phyloP scores from a whole-genome alignment of 1,140 invertebrate species.

The Anoplolepis gracilipes region DNA sequence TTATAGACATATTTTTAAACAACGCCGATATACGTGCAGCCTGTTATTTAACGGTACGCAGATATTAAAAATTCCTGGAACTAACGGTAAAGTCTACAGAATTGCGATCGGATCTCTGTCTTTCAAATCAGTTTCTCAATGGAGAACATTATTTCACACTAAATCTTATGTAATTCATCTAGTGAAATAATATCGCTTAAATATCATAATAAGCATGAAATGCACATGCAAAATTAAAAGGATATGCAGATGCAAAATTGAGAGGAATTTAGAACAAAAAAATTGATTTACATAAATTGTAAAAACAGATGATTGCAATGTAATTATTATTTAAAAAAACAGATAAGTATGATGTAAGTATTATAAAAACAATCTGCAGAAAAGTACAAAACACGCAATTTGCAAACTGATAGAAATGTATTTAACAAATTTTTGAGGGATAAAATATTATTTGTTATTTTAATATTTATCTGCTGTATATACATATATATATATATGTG shows the following conservation, averaged over 20 bases:
- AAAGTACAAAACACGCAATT: no score
- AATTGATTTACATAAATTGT: neutral
- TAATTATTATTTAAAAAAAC: no score
- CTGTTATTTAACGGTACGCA: neutral
- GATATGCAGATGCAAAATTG: no score
- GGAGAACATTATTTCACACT: neutral
- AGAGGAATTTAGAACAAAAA: neutral
- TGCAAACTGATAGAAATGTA: no score
- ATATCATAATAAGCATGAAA: neutral
- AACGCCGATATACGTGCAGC: neutral
- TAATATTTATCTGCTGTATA: neutral
- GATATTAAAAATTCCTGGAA: slow-evolving; percentile 20
- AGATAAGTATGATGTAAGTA: no score
- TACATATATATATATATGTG: no score
- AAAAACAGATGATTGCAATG: neutral
- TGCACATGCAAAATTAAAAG: neutral
- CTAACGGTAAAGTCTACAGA: neutral
- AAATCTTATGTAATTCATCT: neutral
- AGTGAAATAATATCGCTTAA: neutral
- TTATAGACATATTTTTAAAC: slow-evolving; percentile 30
- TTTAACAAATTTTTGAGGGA: neutral
- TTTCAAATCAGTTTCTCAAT: neutral
- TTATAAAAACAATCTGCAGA: no score
- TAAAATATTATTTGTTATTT: neutral
- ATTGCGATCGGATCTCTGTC: neutral